Evolutionary conservation across 37 sponge, comb jelly and placozoan genomes (phyloP).

Genomic region (Haliclona indistincta): DNA sequence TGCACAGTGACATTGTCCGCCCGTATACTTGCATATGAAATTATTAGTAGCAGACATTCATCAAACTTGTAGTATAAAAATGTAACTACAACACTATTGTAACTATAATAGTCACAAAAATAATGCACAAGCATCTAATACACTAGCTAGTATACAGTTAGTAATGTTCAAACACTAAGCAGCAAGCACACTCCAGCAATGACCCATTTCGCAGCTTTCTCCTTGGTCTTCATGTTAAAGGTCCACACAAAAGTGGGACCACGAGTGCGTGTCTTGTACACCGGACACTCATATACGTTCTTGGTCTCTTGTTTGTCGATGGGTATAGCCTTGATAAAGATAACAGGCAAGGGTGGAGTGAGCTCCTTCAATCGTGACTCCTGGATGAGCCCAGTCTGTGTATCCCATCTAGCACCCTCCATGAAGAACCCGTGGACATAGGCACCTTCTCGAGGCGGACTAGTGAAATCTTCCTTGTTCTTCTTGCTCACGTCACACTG

Average conservation of each 20-base stretch:
- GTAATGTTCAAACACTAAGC: constrained; percentile 54
- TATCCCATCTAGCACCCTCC: constrained; percentile 99
- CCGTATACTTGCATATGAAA: no score
- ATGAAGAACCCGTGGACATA: constrained; percentile 95
- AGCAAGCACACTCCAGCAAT: constrained; percentile 97
- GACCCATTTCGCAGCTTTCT: constrained; percentile 96
- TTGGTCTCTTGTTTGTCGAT: constrained; percentile 95
- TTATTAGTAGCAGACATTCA: no score
- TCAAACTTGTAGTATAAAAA: no score
- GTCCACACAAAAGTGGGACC: constrained; percentile 99
- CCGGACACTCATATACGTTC: constrained; percentile 97
- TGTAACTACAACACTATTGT: no score
- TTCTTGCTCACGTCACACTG: constrained; percentile 99
- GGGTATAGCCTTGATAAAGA: constrained; percentile 93
- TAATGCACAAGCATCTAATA: no score
- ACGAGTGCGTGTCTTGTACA: constrained; percentile 93
- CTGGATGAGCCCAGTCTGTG: constrained; percentile 92
- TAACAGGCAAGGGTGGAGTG: constrained; percentile 93
- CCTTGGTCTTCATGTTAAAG: constrained; percentile 98
- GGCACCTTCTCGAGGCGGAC: constrained; percentile 96
- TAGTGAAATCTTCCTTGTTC: constrained; percentile 89
- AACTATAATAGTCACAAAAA: no score
- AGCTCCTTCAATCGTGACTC: constrained; percentile 95
- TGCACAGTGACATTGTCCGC: no score
- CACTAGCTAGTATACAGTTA: no score